A percentile compares a stretch with the other conserved stretches of the same genome.
Conservation (phyloP, 2,888 invertebrate species). For the Cataglyphis cursor region DNA sequence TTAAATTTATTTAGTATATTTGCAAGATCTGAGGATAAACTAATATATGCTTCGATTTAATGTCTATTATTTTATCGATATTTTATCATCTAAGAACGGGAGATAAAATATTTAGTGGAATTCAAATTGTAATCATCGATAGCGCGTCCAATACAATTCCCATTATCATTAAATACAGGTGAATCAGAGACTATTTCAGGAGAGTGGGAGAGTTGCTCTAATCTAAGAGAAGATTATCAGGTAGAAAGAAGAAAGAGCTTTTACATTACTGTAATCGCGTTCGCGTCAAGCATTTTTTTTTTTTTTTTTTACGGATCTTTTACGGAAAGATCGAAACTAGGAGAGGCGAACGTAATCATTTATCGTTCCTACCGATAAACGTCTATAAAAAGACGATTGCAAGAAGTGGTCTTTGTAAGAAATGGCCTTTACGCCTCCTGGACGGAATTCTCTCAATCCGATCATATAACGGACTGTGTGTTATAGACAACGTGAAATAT, state of each 20-base stretch:
- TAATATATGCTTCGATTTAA: background rate
- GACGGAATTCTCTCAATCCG: background rate
- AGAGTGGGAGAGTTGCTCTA: background rate
- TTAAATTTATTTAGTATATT: background rate
- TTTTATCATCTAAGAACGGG: background rate
- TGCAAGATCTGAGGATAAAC: background rate
- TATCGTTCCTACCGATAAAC: background rate
- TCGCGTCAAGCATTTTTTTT: background rate
- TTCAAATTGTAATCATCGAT: constrained; percentile 34
- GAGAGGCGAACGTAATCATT: constrained; percentile 19
- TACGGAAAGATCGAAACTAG: background rate
- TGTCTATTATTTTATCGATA: background rate
- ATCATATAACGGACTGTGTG: constrained; percentile 17
- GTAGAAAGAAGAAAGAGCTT: background rate
- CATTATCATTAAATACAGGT: background rate
- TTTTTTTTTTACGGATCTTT: background rate
- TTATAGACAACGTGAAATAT: constrained; percentile 19
- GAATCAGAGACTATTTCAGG: constrained; percentile 11
- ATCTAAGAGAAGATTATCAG: background rate
- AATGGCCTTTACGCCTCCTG: constrained; percentile 11
- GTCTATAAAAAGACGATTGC: constrained; percentile 9
- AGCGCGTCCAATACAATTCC: constrained; percentile 19
- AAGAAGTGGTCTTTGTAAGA: constrained; percentile 7
- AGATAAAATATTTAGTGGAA: background rate
- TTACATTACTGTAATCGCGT: background rate